phyloP scores from a whole-genome alignment of 2,797 vertebrate species.

The Austrolebias charrua region DNA sequence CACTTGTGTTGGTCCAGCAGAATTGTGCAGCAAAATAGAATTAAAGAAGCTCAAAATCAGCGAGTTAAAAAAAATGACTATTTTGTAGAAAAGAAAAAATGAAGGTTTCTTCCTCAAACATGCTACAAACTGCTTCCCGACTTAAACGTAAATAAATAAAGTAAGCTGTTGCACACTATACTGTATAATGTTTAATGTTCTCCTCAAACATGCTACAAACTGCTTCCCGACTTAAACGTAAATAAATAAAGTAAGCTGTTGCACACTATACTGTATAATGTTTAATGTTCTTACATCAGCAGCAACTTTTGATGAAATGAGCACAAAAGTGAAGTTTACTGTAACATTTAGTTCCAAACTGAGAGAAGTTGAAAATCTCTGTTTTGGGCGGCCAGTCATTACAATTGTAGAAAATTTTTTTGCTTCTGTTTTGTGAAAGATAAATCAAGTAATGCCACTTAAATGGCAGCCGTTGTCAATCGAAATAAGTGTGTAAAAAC shows the following conservation, averaged over 20 bases:
- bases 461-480: too few species aligned
- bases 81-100: not conserved
- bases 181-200: too few species aligned
- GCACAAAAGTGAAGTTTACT: not conserved
- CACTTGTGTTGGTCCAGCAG: too few species aligned
- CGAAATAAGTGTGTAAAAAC: not conserved
- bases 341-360: too few species aligned
- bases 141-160: not conserved
- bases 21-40: not conserved
- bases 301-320: not conserved
- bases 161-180: not conserved
- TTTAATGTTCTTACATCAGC: not conserved
- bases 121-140: not conserved
- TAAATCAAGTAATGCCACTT: too few species aligned
- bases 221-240: not conserved
- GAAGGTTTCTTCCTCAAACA: not conserved
- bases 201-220: not conserved
- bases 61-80: not conserved
- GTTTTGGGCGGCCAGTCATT: too few species aligned
- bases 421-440: too few species aligned
- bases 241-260: not conserved
- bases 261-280: not conserved
- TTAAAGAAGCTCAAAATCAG: not conserved
- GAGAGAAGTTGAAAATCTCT: not conserved
- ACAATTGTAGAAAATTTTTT: too few species aligned